Evolutionary conservation across 2,888 invertebrate genomes (phyloP).

Genomic region (Netelia fuscicornis): DNA sequence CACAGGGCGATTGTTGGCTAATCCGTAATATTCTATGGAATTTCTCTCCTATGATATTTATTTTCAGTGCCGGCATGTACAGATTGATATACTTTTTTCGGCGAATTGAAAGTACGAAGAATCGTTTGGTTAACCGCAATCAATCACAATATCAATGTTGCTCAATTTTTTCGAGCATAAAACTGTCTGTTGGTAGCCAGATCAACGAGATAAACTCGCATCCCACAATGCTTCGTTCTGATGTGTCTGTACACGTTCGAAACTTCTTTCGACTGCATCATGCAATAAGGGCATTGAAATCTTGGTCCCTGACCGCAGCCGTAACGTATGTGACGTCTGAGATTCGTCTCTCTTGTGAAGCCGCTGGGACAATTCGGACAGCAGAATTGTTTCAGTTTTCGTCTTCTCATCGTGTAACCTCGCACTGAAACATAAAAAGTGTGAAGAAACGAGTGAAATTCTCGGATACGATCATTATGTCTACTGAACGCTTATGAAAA

Average conservation of each 20-base stretch:
- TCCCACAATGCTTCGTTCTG: conserved; percentile 59
- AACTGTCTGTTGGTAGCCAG: conserved; percentile 45
- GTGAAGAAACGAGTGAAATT: conserved; percentile 20
- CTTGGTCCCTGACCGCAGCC: conserved; percentile 76
- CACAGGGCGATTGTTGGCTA: not conserved
- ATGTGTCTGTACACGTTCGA: conserved; percentile 66
- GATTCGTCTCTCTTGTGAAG: conserved; percentile 68
- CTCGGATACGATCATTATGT: not conserved
- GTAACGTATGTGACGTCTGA: conserved; percentile 76
- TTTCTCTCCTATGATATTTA: conserved; percentile 25
- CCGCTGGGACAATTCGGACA: conserved; percentile 72
- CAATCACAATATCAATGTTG: not conserved
- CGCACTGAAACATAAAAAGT: conserved; percentile 51
- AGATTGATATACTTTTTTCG: too few species aligned
- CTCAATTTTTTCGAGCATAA: conserved; percentile 51
- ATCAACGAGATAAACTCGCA: conserved; percentile 66
- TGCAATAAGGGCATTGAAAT: conserved; percentile 72
- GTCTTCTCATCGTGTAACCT: conserved; percentile 4
- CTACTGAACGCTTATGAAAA: not conserved
- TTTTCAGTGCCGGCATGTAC: not conserved
- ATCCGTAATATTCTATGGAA: conserved; percentile 1
- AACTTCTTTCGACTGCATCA: conserved; percentile 59
- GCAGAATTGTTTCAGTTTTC: conserved; percentile 45
- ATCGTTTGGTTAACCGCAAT: too few species aligned
- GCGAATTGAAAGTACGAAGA: too few species aligned